Evolutionary conservation across 2,113 vertebrate species (phyloP).

Genomic region (Dryoscopus gambensis): DNA sequence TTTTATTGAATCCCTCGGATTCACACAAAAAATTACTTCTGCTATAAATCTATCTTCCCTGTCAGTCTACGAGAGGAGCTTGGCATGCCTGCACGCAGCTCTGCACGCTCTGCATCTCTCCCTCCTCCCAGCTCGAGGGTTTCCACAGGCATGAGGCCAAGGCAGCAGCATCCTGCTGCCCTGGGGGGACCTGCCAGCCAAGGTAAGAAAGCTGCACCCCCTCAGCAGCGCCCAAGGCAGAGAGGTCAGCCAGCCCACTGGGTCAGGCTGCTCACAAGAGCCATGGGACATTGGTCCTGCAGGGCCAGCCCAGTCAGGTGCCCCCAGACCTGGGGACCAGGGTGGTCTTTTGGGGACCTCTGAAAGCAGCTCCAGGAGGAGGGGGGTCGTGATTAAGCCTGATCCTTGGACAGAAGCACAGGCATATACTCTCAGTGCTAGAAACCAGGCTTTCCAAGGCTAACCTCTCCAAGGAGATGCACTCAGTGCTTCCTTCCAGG

Average conservation of each 20-base stretch:
- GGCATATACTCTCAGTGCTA: background rate
- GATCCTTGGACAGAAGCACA: background rate
- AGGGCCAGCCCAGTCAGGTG: background rate
- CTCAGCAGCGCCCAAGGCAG: rapidly evolving
- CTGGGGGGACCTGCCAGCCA: background rate
- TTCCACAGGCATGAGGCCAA: background rate
- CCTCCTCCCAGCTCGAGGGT: background rate
- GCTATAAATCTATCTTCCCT: background rate
- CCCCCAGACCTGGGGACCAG: background rate
- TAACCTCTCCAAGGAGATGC: background rate
- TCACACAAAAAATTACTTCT: background rate
- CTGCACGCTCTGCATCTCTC: background rate
- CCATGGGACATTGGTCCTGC: background rate
- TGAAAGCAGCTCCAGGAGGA: background rate
- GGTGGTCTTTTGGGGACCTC: background rate
- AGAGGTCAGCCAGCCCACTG: background rate
- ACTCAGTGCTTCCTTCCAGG: background rate
- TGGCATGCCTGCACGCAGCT: background rate
- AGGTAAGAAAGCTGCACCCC: background rate
- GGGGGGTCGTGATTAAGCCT: background rate
- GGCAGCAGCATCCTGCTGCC: background rate
- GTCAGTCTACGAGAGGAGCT: background rate
- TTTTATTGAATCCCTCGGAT: background rate
- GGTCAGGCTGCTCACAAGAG: rapidly evolving
- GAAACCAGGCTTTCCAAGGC: background rate